phyloP scores from a whole-genome alignment of 2,113 vertebrate species.

The Toxostoma redivivum region DNA sequence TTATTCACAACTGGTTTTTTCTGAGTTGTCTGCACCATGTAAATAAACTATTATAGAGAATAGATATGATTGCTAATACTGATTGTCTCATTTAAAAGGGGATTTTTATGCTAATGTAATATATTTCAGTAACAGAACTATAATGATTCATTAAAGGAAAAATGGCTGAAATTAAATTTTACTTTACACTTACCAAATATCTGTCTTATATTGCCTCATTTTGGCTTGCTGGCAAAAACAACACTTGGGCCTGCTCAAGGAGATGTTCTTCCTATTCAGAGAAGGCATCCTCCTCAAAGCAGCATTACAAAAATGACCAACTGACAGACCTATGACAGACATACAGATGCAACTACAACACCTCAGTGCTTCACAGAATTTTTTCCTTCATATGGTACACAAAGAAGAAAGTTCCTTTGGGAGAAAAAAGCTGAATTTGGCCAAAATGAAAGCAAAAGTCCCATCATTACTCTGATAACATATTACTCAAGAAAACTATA shows the following conservation, averaged over 20 bases:
- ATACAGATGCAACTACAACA: not conserved
- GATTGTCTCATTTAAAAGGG: not conserved
- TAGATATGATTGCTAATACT: not conserved
- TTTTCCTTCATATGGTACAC: not conserved
- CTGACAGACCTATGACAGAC: not conserved
- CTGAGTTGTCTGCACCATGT: not conserved
- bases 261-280: not conserved
- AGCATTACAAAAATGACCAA: not conserved
- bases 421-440: not conserved
- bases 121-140: not conserved
- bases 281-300: not conserved
- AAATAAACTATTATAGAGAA: not conserved
- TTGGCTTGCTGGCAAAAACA: conserved; percentile 13
- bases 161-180: conserved; percentile 33
- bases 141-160: not conserved
- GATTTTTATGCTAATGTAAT: conserved; percentile 13
- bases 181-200: not conserved
- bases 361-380: not conserved
- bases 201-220: not conserved
- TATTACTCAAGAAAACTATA: conserved; percentile 2
- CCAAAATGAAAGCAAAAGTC: not conserved
- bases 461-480: not conserved
- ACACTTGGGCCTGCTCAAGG: not conserved
- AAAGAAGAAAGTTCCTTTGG: not conserved
- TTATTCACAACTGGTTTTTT: not conserved